A percentile compares a stretch with the other conserved stretches of the same genome.
Conservation (phyloP, 1,140 invertebrate genomes). For the Apis dorsata region DNA sequence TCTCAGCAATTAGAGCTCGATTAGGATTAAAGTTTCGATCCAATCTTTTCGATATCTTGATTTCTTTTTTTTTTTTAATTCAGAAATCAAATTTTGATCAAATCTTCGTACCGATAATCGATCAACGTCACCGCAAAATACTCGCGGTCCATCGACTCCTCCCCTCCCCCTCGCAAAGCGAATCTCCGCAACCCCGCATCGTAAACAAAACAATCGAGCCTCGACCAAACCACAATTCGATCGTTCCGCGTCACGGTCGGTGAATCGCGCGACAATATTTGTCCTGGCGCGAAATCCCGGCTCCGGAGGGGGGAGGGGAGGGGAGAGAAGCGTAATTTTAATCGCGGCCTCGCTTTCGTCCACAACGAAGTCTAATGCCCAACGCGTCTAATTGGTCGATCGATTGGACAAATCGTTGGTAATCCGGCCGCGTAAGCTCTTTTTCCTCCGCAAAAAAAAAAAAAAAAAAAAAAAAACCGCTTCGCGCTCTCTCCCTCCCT, state of each 20-base stretch:
- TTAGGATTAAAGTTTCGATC: too few species aligned
- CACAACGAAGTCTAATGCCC: conserved; percentile 1
- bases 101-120: too few species aligned
- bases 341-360: neutral
- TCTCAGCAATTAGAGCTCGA: too few species aligned
- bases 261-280: conserved; percentile 22
- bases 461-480: too few species aligned
- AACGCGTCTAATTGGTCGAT: conserved; percentile 29
- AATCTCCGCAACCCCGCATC: neutral
- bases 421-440: conserved; percentile 36
- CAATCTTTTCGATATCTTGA: too few species aligned
- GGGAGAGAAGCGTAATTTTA: conserved; percentile 1
- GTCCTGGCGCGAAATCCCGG: neutral
- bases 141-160: too few species aligned
- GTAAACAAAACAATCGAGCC: conserved; percentile 2
- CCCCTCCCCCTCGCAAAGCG: too few species aligned
- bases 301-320: too few species aligned
- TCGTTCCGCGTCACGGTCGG: neutral
- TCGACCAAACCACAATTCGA: neutral
- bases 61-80: too few species aligned
- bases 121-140: too few species aligned
- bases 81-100: too few species aligned
- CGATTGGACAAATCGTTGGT: conserved; percentile 33
- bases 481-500: neutral
- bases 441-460: conserved; percentile 34